Evolutionary conservation across 2,888 invertebrate genomes (phyloP), one percentile per base, ranked within the genome.

Genomic region (Apamea monoglypha): DNA sequence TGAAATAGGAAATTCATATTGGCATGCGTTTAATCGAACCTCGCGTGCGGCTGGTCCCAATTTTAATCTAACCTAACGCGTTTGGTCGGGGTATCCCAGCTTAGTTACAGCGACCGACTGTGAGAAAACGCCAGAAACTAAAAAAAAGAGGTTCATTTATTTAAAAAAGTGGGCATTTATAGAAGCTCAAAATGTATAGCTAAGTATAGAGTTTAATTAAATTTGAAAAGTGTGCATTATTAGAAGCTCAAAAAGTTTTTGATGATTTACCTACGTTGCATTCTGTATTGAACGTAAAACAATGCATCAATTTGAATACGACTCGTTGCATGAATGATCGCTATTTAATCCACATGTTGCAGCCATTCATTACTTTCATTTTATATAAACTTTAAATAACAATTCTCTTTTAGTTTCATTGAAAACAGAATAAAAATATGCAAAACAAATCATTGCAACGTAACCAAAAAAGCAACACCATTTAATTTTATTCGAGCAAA

Each of bases 401-500:
- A 1, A 6, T 56, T 29, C 7, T 32, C 1, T 12, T 32, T 44
- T 36, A 70, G 18, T 53, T 78, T 7, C 4, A 18, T 59, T n/a
- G 29, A n/a, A 78, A 64, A 59, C 18, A 25, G 2, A 56, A 40
- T 44, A 18, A 69, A 40, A 44, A 32, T 70, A 36, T 59, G 25
- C 32, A 67, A 74, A 56, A 29, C n/a, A 12, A 50, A 56, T 44
- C 18, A 12, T 32, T 67, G 16, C 32, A 29, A 63, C 29, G 59
- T 59, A 25, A 66, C 44, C 64, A 78, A 76, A 83, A 78, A 78
- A 47, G 6, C n/a, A 80, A 74, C 44, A 40, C 72, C 53, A 76
- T 82, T 76, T 75, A 76, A 81, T 81, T 84, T 82, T 78, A 81
- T 81, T 78, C 40, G 7, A n/a, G 56, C 40, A 70, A 78, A 67